Percentiles rank a stretch among this genome's conserved stretches.
These are phyloP conservation scores for Zygogramma bicolorata DNA, from an alignment of 2,888 invertebrate genomes.

Conservation along the genomic window DNA sequence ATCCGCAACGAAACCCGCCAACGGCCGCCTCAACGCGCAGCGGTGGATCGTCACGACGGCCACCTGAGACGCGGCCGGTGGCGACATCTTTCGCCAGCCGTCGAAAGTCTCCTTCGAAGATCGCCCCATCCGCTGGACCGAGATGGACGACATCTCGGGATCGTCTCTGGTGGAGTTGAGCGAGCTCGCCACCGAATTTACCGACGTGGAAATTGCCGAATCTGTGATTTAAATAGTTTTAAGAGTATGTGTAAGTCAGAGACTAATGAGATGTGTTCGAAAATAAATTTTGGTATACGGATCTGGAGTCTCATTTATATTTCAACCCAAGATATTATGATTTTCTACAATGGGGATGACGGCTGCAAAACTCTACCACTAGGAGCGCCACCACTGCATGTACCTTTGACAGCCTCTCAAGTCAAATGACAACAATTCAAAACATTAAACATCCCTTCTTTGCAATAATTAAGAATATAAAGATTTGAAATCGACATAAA, in stretches of 20 bases:
- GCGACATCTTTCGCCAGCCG: slow-evolving; percentile 37
- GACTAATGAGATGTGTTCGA: not conserved
- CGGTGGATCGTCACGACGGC: slow-evolving; percentile 63
- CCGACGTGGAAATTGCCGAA: slow-evolving; percentile 53
- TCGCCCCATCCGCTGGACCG: not conserved
- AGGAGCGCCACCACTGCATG: no score
- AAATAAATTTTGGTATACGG: not conserved
- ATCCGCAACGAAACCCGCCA: slow-evolving; percentile 44
- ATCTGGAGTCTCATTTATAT: not conserved
- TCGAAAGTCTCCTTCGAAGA: not conserved
- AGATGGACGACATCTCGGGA: slow-evolving; percentile 53
- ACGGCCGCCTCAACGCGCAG: slow-evolving; percentile 46
- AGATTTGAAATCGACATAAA: no score
- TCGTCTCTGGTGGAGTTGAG: slow-evolving; percentile 57
- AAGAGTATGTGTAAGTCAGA: not conserved
- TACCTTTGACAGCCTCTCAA: no score
- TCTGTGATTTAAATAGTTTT: slow-evolving; percentile 50
- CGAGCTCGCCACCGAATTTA: slow-evolving; percentile 56
- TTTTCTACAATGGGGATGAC: no score
- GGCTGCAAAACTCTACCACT: no score
- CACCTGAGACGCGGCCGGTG: slow-evolving; percentile 59
- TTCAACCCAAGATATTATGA: no score
- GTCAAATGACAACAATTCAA: no score
- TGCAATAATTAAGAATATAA: no score
- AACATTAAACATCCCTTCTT: no score